A percentile compares a stretch with the other conserved stretches of the same genome.
Conservation (phyloP, 2,113 vertebrate genomes). For the Solenodon paradoxus region DNA sequence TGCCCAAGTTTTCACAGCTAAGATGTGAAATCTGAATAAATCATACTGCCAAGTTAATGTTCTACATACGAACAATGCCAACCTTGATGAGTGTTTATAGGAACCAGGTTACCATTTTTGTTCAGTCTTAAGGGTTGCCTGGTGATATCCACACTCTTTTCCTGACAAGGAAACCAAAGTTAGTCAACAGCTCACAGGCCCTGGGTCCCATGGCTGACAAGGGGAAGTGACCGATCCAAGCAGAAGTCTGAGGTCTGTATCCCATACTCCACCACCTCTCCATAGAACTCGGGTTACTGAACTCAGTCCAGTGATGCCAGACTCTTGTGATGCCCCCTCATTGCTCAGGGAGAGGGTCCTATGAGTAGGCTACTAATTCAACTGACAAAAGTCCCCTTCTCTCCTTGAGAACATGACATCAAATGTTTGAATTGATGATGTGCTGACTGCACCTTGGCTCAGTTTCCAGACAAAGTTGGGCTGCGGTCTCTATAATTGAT, state of each 20-base stretch:
- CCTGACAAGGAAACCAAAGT: background rate
- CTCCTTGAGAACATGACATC: slow-evolving; percentile 55
- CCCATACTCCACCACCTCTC: fast-evolving
- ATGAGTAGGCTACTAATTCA: slow-evolving; percentile 48
- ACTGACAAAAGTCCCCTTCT: slow-evolving; percentile 71
- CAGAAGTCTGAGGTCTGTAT: fast-evolving
- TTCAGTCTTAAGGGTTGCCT: background rate
- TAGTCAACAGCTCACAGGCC: background rate
- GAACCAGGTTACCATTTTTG: background rate
- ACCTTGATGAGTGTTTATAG: background rate
- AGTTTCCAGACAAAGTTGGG: slow-evolving; percentile 65
- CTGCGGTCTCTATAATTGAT: slow-evolving; percentile 55
- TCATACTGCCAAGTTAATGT: background rate
- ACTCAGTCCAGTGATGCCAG: background rate
- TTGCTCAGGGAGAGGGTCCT: background rate
- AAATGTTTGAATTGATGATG: slow-evolving; percentile 67
- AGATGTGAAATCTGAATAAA: background rate
- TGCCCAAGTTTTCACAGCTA: background rate
- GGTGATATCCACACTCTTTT: background rate
- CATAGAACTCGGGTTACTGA: background rate
- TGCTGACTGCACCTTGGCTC: slow-evolving; percentile 66
- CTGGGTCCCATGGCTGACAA: background rate
- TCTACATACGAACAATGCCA: background rate
- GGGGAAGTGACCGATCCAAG: background rate
- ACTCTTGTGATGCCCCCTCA: too few species aligned